Conservation (phyloP, 2,113 vertebrate genomes). For the Corythornis vintsioides region DNA sequence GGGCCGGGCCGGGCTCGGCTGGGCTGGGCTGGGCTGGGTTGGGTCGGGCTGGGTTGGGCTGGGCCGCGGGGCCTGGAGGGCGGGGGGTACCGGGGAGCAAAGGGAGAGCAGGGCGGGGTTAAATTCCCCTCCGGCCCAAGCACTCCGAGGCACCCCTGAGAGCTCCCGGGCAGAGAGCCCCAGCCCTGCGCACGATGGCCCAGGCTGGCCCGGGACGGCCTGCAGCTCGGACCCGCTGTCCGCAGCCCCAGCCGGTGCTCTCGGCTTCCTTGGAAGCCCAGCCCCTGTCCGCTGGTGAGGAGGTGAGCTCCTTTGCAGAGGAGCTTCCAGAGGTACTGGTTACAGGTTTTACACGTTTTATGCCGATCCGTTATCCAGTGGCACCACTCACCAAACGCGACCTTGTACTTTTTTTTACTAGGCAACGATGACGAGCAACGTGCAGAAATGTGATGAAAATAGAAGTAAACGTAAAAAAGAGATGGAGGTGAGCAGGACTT, state of each 20-base stretch:
- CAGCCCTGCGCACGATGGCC: background rate
- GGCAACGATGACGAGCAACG: conserved; percentile 53
- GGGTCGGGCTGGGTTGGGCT: too few relatives aligned
- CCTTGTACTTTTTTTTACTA: background rate
- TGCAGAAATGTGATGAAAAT: conserved; percentile 41
- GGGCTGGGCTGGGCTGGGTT: background rate
- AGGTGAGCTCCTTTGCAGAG: background rate
- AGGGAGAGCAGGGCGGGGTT: background rate
- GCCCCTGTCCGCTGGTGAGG: background rate
- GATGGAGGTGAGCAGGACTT: conserved; percentile 65
- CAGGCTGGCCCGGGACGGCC: background rate
- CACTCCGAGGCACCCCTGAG: background rate
- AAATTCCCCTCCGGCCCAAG: background rate
- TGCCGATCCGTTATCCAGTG: fast-evolving
- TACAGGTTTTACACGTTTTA: fast-evolving
- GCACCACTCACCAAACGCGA: background rate
- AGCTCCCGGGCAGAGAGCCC: background rate
- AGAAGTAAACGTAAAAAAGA: conserved; percentile 69
- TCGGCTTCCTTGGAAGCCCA: background rate
- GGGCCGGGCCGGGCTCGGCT: too few relatives aligned
- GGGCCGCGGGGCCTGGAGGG: background rate
- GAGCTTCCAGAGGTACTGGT: background rate
- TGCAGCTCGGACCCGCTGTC: fast-evolving
- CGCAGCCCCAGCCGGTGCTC: background rate
- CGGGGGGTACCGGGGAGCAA: fast-evolving